A percentile compares a stretch with the other conserved stretches of the same genome.
Conservation (phyloP, 2,888 invertebrate genomes). For the Isotomurus palustris region DNA sequence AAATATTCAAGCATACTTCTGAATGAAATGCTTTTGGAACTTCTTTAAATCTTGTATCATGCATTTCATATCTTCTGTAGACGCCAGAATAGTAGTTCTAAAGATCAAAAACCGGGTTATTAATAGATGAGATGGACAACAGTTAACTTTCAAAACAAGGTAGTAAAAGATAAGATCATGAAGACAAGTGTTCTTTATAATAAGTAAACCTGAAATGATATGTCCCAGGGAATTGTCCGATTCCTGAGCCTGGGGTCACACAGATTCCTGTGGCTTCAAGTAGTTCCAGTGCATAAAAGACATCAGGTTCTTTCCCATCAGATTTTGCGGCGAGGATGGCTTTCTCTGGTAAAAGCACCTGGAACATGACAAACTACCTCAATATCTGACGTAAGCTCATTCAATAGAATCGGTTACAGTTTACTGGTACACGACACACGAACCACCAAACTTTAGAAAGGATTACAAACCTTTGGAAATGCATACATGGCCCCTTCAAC, state of each 20-base stretch:
- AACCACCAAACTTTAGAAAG: too few species aligned
- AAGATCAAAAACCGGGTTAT: too few species aligned
- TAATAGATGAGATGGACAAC: too few species aligned
- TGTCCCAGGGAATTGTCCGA: conserved; percentile 89
- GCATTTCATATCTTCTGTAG: conserved; percentile 67
- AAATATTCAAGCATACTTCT: too few species aligned
- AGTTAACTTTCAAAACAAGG: too few species aligned
- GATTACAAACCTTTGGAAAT: conserved; percentile 75
- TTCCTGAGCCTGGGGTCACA: conserved; percentile 89
- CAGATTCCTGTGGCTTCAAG: conserved; percentile 82
- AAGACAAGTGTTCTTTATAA: too few species aligned
- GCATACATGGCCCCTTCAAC: conserved; percentile 97
- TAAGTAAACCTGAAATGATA: conserved; percentile 90
- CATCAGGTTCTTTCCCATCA: conserved; percentile 71
- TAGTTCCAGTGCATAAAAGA: conserved; percentile 85
- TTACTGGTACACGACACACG: too few species aligned
- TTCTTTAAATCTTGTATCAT: conserved; percentile 76
- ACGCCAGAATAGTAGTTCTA: conserved; percentile 89
- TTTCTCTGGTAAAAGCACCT: conserved; percentile 71
- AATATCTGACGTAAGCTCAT: too few species aligned
- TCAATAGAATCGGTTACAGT: too few species aligned
- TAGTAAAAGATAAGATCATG: too few species aligned
- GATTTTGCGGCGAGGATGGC: conserved; percentile 78
- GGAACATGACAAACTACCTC: too few species aligned
- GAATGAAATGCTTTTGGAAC: conserved; percentile 79